These are phyloP conservation scores for Ctenopoma multispine DNA, from an alignment of 2,797 vertebrate genomes.

Conservation along the genomic window DNA sequence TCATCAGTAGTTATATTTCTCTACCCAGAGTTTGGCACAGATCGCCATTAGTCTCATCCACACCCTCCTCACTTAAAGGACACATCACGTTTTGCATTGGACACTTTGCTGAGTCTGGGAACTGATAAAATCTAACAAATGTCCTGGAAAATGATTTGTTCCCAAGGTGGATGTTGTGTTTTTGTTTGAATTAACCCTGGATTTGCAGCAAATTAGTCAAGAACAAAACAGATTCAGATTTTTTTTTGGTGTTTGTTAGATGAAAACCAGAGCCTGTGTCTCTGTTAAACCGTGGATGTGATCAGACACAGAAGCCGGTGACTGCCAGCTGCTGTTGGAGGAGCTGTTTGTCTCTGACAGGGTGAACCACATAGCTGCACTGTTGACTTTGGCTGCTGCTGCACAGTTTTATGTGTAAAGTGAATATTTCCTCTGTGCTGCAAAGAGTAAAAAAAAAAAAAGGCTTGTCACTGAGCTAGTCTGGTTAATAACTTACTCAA, in stretches of 20 bases:
- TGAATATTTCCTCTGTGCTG: constrained; percentile 23
- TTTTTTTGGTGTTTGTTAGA: not conserved
- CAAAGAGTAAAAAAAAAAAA: not conserved
- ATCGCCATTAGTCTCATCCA: no score
- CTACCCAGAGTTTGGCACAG: no score
- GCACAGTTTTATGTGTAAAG: constrained; percentile 24
- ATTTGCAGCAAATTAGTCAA: not conserved
- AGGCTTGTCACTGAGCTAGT: not conserved
- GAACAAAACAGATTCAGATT: not conserved
- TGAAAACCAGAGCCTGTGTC: not conserved
- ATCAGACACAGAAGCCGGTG: constrained; percentile 47
- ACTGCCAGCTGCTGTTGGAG: not conserved
- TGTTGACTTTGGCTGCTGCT: constrained; percentile 62
- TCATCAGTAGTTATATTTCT: no score
- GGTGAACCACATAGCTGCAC: constrained; percentile 43
- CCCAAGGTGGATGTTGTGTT: not conserved
- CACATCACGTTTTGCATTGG: no score
- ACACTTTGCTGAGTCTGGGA: no score
- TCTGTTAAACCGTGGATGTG: not conserved
- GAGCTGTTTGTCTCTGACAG: constrained; percentile 32
- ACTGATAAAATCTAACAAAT: no score
- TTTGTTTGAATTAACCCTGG: not conserved
- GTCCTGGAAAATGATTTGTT: no score
- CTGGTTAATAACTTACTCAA: not conserved
- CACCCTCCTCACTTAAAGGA: no score